Evolutionary conservation across 2,888 invertebrate species (phyloP), one percentile per base, ranked within the genome.

Genomic region (Tricholauxania praeusta): DNA sequence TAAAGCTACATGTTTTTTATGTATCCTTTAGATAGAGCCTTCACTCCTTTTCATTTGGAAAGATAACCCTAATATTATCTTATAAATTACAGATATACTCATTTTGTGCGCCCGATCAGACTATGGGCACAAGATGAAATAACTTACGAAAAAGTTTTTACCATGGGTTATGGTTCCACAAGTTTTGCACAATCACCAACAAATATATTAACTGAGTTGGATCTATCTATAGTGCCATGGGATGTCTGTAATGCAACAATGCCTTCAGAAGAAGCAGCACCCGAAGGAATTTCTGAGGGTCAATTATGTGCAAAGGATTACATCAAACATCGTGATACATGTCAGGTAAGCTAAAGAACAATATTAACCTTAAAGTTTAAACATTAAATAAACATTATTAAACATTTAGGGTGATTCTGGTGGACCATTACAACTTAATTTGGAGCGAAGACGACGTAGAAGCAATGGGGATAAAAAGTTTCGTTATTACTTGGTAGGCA

Each of bases 101-200:
- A 80, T 76, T 82, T 82, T 67, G 84, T 84, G 0, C 85, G 89
- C 69, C 92, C 92, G 0, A 90, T 90, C 3, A 91, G 91, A 76
- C 83, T 92, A 8, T 90, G 89, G 84, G 84, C 84, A 12, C 82
- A 81, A 49, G 73, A 79, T 19, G 76, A 82, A 17, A 81, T 89
- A 55, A 84, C 86, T 1, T 85, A 85, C 67, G 79, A 80, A 2
- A 85, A 84, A 75, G 89, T 89, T 2, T 88, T 90, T 6, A 91
- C 91, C 6, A 89, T 89, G 77, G 92, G 92, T 69, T 91, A 91
- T 88, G 92, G 92, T 8, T 88, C 87, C 75, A 88, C 88, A 2
- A 83, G 86, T 75, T 89, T 87, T 76, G 88, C 82, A 0, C 80
- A 82, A 69, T 79, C 81, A 0, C 79, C 79, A 12, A 83, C 85